Conservation (phyloP, 1,140 invertebrate species). For the Dinothrombium tinctorium region DNA sequence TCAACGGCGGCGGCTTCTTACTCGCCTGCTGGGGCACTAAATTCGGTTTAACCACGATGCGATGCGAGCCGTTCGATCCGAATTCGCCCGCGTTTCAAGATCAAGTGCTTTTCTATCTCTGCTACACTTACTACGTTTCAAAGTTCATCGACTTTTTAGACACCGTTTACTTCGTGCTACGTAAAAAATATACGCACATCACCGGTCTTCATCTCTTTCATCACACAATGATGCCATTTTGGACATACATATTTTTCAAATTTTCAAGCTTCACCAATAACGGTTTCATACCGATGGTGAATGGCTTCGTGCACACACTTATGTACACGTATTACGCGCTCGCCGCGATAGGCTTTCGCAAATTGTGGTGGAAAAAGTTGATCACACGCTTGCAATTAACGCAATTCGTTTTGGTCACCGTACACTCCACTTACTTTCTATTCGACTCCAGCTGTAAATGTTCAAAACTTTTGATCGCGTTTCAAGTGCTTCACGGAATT, state of each 20-base stretch:
- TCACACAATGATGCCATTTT: conserved; percentile 19
- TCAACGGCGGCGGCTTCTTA: conserved; percentile 1
- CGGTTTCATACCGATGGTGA: conserved; percentile 17
- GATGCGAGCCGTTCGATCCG: conserved; percentile 2
- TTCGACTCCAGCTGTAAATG: neutral
- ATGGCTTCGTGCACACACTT: conserved; percentile 31
- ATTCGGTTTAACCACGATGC: neutral
- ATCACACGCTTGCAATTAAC: conserved; percentile 27
- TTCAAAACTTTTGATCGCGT: conserved; percentile 1
- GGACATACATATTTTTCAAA: conserved; percentile 12
- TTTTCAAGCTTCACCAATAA: conserved; percentile 4
- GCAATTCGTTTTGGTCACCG: conserved; percentile 5
- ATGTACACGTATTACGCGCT: conserved; percentile 30
- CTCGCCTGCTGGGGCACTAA: neutral
- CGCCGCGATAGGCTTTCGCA: conserved; percentile 25
- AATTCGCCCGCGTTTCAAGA: neutral
- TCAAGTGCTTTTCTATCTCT: conserved; percentile 3
- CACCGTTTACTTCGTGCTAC: conserved; percentile 25
- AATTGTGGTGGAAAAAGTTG: conserved; percentile 29
- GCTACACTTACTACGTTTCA: conserved; percentile 26
- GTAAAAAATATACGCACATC: conserved; percentile 25
- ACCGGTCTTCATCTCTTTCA: conserved; percentile 27
- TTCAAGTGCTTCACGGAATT: conserved; percentile 3
- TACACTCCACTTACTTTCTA: conserved; percentile 7
- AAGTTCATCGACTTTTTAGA: conserved; percentile 26